Conservation (phyloP, 1,140 invertebrate genomes). For the Cyclargus thomasi region DNA sequence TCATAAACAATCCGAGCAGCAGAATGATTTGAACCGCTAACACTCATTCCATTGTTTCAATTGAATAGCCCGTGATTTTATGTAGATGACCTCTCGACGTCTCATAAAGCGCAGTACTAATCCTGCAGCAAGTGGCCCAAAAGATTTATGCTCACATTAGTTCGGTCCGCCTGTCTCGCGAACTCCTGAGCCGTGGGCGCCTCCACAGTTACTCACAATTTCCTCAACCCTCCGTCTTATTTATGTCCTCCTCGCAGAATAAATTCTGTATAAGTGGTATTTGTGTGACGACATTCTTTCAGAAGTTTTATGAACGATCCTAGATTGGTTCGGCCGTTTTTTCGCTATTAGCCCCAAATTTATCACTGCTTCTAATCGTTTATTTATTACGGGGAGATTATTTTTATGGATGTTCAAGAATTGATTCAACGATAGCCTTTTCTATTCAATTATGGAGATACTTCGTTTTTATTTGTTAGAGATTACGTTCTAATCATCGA, state of each 20-base stretch:
- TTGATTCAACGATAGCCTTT: background rate
- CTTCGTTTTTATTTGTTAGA: background rate
- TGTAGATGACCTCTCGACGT: background rate
- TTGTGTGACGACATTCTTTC: slow-evolving; percentile 16
- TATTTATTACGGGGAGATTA: slow-evolving; percentile 7
- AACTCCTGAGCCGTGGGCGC: slow-evolving; percentile 5
- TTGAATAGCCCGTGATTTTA: background rate
- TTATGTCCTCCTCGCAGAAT: slow-evolving; percentile 23
- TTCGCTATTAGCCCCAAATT: slow-evolving; percentile 6
- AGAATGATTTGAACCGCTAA: background rate
- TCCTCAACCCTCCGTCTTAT: slow-evolving; percentile 24
- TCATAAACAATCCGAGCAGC: background rate
- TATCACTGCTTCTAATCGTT: slow-evolving; percentile 9
- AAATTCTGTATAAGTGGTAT: slow-evolving; percentile 25
- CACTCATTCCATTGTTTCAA: background rate
- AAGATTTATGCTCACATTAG: slow-evolving; percentile 24
- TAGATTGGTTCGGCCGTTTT: slow-evolving; percentile 7
- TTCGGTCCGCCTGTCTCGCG: slow-evolving; percentile 23
- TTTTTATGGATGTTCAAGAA: slow-evolving; percentile 6
- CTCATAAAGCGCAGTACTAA: background rate
- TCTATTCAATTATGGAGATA: background rate
- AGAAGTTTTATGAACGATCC: slow-evolving; percentile 20
- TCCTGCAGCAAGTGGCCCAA: slow-evolving; percentile 1
- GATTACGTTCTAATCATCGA: background rate
- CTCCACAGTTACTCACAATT: slow-evolving; percentile 25